Evolutionary conservation across 2,888 invertebrate genomes (phyloP).

Genomic region (Meghimatium bilineatum): DNA sequence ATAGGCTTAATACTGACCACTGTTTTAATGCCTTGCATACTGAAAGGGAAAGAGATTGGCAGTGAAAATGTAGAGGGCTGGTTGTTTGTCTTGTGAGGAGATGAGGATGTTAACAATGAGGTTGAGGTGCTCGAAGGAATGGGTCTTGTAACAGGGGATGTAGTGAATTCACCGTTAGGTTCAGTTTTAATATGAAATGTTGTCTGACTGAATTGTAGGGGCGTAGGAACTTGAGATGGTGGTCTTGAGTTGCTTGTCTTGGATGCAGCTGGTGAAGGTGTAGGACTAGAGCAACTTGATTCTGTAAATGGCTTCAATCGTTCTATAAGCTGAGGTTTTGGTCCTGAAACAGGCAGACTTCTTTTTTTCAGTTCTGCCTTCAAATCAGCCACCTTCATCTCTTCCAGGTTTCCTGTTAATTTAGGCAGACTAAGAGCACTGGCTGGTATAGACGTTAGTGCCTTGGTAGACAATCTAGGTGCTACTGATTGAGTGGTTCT

Average conservation of each 20-base stretch:
- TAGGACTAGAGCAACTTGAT: conserved; percentile 17
- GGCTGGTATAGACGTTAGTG: conserved; percentile 43
- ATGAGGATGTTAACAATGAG: conserved; percentile 25
- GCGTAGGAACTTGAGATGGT: conserved; percentile 40
- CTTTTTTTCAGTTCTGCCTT: conserved; percentile 95
- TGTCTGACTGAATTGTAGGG: conserved; percentile 44
- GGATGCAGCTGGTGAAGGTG: conserved; percentile 16
- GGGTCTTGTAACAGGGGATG: conserved; percentile 39
- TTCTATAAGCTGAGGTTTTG: conserved; percentile 95
- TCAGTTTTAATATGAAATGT: conserved; percentile 51
- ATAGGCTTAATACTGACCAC: conserved; percentile 46
- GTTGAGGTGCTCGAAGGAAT: conserved; percentile 39
- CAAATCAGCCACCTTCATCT: conserved; percentile 96
- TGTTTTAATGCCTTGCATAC: conserved; percentile 39
- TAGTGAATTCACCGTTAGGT: conserved; percentile 45
- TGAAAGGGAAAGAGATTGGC: conserved; percentile 39
- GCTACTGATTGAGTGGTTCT: conserved; percentile 45
- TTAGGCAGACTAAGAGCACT: conserved; percentile 56
- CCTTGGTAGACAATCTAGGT: conserved; percentile 31
- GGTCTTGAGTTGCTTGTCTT: conserved; percentile 34
- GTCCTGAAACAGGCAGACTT: conserved; percentile 95
- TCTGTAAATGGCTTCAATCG: conserved; percentile 84
- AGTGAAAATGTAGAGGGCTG: conserved; percentile 28
- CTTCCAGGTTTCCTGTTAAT: conserved; percentile 84
- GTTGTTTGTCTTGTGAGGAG: conserved; percentile 1